Conservation (phyloP, 2,888 invertebrate species). For the Heliconius cydno region DNA sequence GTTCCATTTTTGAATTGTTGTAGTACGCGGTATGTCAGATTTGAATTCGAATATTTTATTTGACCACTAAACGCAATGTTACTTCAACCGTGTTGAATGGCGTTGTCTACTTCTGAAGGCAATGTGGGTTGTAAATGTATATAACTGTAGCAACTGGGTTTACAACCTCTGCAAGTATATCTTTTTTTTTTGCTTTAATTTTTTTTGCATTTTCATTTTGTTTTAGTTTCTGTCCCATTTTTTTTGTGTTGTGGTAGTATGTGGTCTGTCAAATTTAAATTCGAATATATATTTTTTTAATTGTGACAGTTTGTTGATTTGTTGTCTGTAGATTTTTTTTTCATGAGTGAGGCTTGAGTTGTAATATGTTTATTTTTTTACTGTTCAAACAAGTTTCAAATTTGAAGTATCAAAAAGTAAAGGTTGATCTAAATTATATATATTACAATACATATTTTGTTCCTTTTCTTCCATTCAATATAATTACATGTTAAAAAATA, state of each 20-base stretch:
- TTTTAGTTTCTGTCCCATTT: not conserved
- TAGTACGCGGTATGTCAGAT: not conserved
- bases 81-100: not conserved
- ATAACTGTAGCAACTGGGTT: slow-evolving; percentile 42
- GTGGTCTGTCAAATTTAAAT: not conserved
- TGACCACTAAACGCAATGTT: not conserved
- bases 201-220: not conserved
- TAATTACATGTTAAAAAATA: not conserved
- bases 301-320: not conserved
- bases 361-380: not conserved
- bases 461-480: not conserved
- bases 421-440: not conserved
- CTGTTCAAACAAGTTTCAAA: not conserved
- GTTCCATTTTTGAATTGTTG: not conserved
- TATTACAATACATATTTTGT: not conserved
- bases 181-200: not conserved
- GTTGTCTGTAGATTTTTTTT: not conserved
- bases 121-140: slow-evolving; percentile 69
- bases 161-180: slow-evolving; percentile 45
- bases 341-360: not conserved
- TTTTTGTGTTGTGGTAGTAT: not conserved
- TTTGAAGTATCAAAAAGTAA: not conserved
- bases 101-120: not conserved
- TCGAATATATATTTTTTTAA: not conserved
- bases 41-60: not conserved